Evolutionary conservation across 1,140 invertebrate species (phyloP).

Genomic region (Agrypnia vestita): DNA sequence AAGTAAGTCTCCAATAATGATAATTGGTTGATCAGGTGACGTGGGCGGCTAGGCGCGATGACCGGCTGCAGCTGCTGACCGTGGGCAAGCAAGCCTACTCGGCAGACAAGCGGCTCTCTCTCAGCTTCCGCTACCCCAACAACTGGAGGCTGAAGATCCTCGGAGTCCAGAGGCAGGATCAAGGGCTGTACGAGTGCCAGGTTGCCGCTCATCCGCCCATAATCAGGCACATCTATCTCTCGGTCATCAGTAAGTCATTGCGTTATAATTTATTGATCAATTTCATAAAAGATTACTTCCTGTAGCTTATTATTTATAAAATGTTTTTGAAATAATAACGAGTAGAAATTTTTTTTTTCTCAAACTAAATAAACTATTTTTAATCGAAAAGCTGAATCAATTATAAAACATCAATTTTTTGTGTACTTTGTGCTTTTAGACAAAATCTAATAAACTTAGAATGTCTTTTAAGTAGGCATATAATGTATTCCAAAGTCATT

Average conservation of each 20-base stretch:
- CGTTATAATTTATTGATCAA: not conserved
- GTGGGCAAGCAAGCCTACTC: slow-evolving; percentile 80
- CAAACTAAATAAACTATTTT: no score
- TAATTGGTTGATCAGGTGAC: slow-evolving; percentile 72
- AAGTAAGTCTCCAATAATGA: not conserved
- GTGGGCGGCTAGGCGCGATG: slow-evolving; percentile 75
- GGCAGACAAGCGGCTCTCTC: slow-evolving; percentile 87
- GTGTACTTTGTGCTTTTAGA: not conserved
- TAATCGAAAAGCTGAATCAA: no score
- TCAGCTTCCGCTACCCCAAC: slow-evolving; percentile 87
- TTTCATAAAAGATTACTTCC: not conserved
- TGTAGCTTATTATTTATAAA: not conserved
- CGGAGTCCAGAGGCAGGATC: slow-evolving; percentile 75
- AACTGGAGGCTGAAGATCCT: slow-evolving; percentile 79
- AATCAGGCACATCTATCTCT: slow-evolving; percentile 66
- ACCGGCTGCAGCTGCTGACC: slow-evolving; percentile 76
- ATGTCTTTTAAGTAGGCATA: no score
- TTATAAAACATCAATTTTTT: no score
- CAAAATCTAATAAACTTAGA: no score
- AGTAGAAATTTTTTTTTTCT: no score
- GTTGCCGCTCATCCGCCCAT: slow-evolving; percentile 78
- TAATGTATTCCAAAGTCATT: no score
- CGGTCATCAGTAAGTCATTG: slow-evolving; percentile 63
- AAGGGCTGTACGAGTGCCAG: slow-evolving; percentile 80
- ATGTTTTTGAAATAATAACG: no score